These are phyloP conservation scores for Anomalospiza imberbis DNA, from an alignment of 2,797 vertebrate species.

Conservation along the genomic window DNA sequence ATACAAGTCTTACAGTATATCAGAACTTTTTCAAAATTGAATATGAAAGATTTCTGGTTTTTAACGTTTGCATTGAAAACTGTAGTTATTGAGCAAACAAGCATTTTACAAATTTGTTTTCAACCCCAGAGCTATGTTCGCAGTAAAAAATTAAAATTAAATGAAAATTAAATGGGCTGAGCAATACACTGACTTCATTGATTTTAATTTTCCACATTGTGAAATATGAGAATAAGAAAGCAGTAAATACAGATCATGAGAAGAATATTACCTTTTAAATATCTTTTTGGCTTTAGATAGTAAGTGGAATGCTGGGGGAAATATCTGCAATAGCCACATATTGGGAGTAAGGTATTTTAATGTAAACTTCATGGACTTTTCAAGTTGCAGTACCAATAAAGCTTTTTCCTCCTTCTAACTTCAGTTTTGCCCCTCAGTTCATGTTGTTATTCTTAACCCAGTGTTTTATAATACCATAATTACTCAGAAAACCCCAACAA, in stretches of 20 bases:
- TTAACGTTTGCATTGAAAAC: neutral
- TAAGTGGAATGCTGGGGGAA: neutral
- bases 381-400: neutral
- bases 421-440: neutral
- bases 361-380: neutral
- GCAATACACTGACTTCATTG: neutral
- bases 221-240: neutral
- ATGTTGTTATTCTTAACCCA: neutral
- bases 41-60: neutral
- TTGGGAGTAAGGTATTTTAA: neutral
- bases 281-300: neutral
- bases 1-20: neutral
- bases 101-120: neutral
- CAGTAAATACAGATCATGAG: neutral
- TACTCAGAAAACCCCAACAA: neutral
- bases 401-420: neutral
- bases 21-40: neutral
- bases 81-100: neutral
- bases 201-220: neutral
- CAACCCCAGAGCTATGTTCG: neutral
- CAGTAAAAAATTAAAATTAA: slow-evolving; percentile 14
- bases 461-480: neutral
- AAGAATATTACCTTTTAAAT: neutral
- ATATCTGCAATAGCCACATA: neutral
- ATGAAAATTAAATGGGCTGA: slow-evolving; percentile 18